phyloP scores from a whole-genome alignment of 2,797 vertebrate genomes.

The Neosilurus mollespiculum region DNA sequence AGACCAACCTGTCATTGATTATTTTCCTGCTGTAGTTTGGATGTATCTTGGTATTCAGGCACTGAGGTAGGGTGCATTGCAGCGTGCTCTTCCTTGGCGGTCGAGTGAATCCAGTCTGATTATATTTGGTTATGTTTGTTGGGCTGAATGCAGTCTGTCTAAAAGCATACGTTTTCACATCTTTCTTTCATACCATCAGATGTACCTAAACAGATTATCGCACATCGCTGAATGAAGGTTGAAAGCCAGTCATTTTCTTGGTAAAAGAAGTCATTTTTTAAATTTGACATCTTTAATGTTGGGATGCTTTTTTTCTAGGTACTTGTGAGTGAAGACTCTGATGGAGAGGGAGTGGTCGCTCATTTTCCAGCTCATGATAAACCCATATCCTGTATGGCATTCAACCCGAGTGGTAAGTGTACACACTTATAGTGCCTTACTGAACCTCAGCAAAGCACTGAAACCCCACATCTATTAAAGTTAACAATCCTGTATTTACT shows the following conservation, averaged over 20 bases:
- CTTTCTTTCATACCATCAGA: not conserved
- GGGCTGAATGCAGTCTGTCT: constrained; percentile 12
- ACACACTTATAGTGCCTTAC: constrained; percentile 44
- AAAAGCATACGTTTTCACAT: not conserved
- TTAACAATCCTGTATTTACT: constrained; percentile 30
- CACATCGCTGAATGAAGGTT: constrained; percentile 28
- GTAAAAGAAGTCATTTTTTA: not conserved
- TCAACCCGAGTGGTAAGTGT: constrained; percentile 93
- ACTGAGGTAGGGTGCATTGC: not conserved
- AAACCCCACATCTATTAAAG: constrained; percentile 41
- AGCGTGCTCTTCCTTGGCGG: not conserved
- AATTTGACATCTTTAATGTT: constrained; percentile 27
- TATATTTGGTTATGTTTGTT: constrained; percentile 16
- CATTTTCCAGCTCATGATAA: constrained; percentile 99
- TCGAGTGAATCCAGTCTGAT: not conserved
- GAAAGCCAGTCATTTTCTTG: not conserved
- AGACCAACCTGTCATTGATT: not conserved
- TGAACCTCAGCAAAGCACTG: constrained; percentile 45
- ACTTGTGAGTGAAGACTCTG: constrained; percentile 92
- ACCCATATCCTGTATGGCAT: constrained; percentile 98
- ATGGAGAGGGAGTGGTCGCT: constrained; percentile 92
- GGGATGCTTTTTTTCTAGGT: constrained; percentile 74
- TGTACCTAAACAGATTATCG: constrained; percentile 43
- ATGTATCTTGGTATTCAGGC: not conserved
- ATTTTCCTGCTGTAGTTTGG: not conserved